phyloP scores from a whole-genome alignment of 1,140 invertebrate species.

The Sycophila sp. region DNA sequence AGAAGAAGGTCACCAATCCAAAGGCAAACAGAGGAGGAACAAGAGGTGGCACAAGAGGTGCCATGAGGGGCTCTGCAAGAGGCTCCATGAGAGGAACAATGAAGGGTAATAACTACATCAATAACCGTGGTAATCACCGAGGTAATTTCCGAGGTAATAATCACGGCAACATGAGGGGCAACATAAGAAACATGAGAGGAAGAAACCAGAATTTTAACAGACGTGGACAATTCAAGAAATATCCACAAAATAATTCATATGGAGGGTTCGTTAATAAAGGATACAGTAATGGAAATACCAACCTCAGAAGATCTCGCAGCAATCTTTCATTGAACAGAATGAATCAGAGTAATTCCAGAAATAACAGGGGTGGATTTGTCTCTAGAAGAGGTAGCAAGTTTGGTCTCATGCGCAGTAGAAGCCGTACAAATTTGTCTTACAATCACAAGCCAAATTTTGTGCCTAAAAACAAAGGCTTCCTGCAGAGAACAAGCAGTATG shows the following conservation, averaged over 20 bases:
- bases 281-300: slow-evolving; percentile 45
- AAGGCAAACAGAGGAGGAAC: slow-evolving; percentile 41
- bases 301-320: slow-evolving; percentile 46
- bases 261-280: slow-evolving; percentile 55
- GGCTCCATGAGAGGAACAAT: slow-evolving; percentile 35
- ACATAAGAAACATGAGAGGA: slow-evolving; percentile 25
- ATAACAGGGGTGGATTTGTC: slow-evolving; percentile 43
- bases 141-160: slow-evolving; percentile 13
- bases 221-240: slow-evolving; percentile 30
- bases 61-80: slow-evolving; percentile 34
- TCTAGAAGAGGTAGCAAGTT: slow-evolving; percentile 44
- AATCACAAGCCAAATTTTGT: slow-evolving; percentile 46
- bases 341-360: slow-evolving; percentile 42
- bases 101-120: slow-evolving; percentile 27
- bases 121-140: slow-evolving; percentile 14
- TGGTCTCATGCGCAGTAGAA: slow-evolving; percentile 52
- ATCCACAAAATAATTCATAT: slow-evolving; percentile 38
- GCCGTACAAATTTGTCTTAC: slow-evolving; percentile 52
- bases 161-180: slow-evolving; percentile 24
- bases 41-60: slow-evolving; percentile 42
- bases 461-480: slow-evolving; percentile 45
- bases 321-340: slow-evolving; percentile 48
- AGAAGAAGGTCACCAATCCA: slow-evolving; percentile 56
- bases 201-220: slow-evolving; percentile 18
- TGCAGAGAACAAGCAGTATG: slow-evolving; percentile 57